Evolutionary conservation across 2,797 vertebrate genomes (phyloP).

Genomic region (Zalophus californianus): DNA sequence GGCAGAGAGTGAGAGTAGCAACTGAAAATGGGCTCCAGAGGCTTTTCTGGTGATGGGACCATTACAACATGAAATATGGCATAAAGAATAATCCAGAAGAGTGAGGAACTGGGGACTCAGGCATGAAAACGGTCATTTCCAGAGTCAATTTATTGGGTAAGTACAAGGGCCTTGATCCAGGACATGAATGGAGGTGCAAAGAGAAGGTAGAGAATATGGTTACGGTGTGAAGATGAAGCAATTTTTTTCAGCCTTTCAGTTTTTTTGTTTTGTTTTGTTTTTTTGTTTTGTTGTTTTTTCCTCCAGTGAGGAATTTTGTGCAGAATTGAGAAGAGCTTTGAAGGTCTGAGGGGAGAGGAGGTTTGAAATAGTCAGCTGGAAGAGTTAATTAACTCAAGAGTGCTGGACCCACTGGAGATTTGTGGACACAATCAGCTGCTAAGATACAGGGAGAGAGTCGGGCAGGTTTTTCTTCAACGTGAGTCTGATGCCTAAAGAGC

Average conservation of each 20-base stretch:
- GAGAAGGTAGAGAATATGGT: neutral
- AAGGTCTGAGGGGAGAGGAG: neutral
- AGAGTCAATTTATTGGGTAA: neutral
- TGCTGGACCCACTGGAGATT: neutral
- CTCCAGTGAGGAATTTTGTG: neutral
- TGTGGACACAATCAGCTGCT: neutral
- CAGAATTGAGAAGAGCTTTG: neutral
- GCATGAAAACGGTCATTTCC: neutral
- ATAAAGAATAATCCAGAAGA: neutral
- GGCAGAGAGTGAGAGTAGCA: neutral
- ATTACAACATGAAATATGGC: accelerated
- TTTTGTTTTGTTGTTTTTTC: neutral
- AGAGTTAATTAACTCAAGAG: too few relatives aligned
- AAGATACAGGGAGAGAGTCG: neutral
- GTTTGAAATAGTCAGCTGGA: neutral
- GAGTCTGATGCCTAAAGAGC: neutral
- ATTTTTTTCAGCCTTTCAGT: neutral
- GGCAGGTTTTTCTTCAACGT: neutral
- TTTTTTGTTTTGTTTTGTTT: neutral
- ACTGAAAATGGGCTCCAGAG: neutral
- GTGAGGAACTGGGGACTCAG: neutral
- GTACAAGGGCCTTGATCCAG: neutral
- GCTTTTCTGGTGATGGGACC: neutral
- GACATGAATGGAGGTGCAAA: neutral
- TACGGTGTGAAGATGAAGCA: neutral